phyloP scores from a whole-genome alignment of 37 sponge, comb jelly and placozoan species.

The Eunapius fragilis region DNA sequence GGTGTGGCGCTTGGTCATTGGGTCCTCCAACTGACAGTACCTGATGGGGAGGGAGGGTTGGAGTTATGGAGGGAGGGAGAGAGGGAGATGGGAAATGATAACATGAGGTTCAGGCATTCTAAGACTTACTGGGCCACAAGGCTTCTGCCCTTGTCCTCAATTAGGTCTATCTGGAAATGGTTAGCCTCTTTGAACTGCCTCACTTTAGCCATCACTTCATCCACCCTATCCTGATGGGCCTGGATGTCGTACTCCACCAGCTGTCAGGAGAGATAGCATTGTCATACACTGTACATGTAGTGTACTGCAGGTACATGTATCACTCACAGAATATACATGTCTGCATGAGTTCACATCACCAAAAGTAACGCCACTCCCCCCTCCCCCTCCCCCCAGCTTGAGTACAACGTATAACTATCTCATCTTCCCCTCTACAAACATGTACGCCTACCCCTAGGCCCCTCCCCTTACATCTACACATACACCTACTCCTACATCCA shows the following conservation, averaged over 20 bases:
- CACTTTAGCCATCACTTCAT: slow-evolving; percentile 81
- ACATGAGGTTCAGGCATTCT: too few species aligned
- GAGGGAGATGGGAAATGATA: background rate
- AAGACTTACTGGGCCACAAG: slow-evolving; percentile 76
- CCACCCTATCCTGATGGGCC: slow-evolving; percentile 81
- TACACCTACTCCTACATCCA: background rate
- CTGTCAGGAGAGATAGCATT: slow-evolving; percentile 28
- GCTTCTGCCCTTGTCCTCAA: slow-evolving; percentile 83
- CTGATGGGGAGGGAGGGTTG: slow-evolving; percentile 20
- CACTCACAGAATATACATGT: background rate
- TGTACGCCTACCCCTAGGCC: background rate
- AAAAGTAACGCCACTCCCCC: too few species aligned
- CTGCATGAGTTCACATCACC: too few species aligned
- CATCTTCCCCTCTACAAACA: too few species aligned
- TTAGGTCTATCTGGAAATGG: slow-evolving; percentile 88
- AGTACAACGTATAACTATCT: too few species aligned
- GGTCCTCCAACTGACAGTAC: slow-evolving; percentile 88
- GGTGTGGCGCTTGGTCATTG: slow-evolving; percentile 66
- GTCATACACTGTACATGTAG: too few species aligned
- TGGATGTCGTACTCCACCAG: slow-evolving; percentile 85
- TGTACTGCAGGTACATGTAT: too few species aligned
- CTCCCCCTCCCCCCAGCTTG: too few species aligned
- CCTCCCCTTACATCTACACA: background rate
- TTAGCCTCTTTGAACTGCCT: slow-evolving; percentile 72
- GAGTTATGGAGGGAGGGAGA: background rate